A percentile compares a stretch with the other conserved stretches of the same genome.
Evolutionary conservation across 1,140 invertebrate genomes (phyloP).

Genomic region (Halesus radiatus): DNA sequence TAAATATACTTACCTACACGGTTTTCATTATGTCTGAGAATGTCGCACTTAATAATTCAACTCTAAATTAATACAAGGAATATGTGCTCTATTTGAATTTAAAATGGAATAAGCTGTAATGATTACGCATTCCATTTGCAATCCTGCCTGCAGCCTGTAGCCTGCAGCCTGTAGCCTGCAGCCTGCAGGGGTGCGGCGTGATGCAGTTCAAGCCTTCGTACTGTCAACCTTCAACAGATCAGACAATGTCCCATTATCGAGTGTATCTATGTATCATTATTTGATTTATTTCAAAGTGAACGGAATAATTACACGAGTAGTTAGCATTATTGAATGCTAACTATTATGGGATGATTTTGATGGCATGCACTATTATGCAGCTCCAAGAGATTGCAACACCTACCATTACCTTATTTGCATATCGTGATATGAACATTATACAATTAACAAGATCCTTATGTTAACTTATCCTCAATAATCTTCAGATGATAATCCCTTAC

Average conservation of each 20-base stretch:
- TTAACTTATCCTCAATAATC: background rate
- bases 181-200: background rate
- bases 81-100: conserved; percentile 4
- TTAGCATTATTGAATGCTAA: conserved; percentile 15
- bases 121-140: background rate
- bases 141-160: background rate
- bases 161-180: too few relatives aligned
- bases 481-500: background rate
- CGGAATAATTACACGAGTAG: conserved; percentile 1
- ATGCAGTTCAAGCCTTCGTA: too few relatives aligned
- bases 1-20: too few relatives aligned
- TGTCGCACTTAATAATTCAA: too few relatives aligned
- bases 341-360: background rate
- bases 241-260: conserved; percentile 17
- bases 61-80: background rate
- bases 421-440: background rate
- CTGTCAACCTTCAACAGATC: background rate
- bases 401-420: background rate
- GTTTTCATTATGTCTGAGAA: too few relatives aligned
- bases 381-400: background rate
- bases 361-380: background rate
- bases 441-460: conserved; percentile 10
- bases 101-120: background rate
- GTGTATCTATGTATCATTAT: conserved; percentile 1
- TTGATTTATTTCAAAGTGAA: conserved; percentile 19